Evolutionary conservation across 2,113 vertebrate species (phyloP), one percentile per base, ranked within the genome.

Genomic region (Hippocampus mohnikei): DNA sequence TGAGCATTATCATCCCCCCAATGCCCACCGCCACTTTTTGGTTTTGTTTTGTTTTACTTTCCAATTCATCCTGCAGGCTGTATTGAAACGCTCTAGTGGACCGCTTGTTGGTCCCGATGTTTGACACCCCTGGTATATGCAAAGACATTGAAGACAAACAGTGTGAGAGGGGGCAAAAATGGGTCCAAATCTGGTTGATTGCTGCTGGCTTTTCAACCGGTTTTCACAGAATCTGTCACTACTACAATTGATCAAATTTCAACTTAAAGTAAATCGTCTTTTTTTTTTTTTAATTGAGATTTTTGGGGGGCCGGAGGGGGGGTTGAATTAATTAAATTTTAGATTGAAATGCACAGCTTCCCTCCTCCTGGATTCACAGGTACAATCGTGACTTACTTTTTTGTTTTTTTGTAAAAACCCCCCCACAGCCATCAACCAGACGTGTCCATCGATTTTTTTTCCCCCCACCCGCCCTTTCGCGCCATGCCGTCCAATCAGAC

Each of bases 171-270:
- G 68, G 73, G 53, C 67, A 80, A 72, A 67, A 76, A 78, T 75
- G 69, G 69, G 79, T 89, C 52, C 21, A 23, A 53, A n/a, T 53
- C 21, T 10, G 3, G 21, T n/a, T 23, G 52, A 53, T 53, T 53
- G 21, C 20, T 53, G 52, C 21, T 53, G 52, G 18, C 46, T 16
- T 89, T 92, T 89, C 80, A 66, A 72, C 7, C 11, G 79, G 75
- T 61, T 60, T 85, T 90, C 91, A 44, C 10, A 15, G 13, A 44
- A 44, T 82, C 74, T 86, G 85, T 87, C 85, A 82, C 84, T 81
- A 82, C 85, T 83, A 21, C 50, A n/a, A 85, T 82, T 82, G 67
- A 77, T 84, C 76, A 70, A 81, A 75, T 77, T 74, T 80, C 53
- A 63, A 71, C 74, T 11, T 76, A 72, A 82, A 80, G 73, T 70